Conservation (phyloP, 2,113 vertebrate species). For the Tupaia tana region DNA sequence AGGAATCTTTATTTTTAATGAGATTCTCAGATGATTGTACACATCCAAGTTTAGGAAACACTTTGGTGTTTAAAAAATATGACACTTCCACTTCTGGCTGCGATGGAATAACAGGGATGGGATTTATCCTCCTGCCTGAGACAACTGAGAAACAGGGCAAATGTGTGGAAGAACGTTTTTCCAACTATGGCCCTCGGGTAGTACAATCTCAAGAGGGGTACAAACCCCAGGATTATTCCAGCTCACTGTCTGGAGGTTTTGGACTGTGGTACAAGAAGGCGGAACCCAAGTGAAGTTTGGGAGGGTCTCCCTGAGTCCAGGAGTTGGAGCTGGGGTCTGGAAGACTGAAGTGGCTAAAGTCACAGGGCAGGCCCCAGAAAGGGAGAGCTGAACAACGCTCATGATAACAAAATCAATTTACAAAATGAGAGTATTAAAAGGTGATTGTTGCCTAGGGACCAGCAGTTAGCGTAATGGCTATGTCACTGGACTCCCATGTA, state of each 20-base stretch:
- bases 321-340: not conserved
- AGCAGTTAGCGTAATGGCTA: too few relatives aligned
- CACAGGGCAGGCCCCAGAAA: not conserved
- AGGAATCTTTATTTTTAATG: constrained; percentile 70
- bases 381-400: not conserved
- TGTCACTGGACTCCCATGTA: too few relatives aligned
- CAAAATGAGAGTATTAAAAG: not conserved
- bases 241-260: not conserved
- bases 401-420: not conserved
- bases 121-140: not conserved
- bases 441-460: too few relatives aligned
- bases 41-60: constrained; percentile 72
- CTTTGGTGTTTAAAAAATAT: constrained; percentile 70
- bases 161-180: not conserved
- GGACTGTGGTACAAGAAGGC: not conserved
- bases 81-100: constrained; percentile 59
- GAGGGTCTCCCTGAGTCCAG: not conserved
- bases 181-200: not conserved
- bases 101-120: constrained; percentile 22
- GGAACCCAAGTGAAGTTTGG: not conserved
- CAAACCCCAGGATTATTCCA: not conserved
- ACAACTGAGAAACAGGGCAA: not conserved
- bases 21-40: constrained; percentile 61
- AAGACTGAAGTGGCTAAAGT: not conserved
- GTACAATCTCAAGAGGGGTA: not conserved